Conservation (phyloP, 2,113 vertebrate species). For the Rhea americana region DNA sequence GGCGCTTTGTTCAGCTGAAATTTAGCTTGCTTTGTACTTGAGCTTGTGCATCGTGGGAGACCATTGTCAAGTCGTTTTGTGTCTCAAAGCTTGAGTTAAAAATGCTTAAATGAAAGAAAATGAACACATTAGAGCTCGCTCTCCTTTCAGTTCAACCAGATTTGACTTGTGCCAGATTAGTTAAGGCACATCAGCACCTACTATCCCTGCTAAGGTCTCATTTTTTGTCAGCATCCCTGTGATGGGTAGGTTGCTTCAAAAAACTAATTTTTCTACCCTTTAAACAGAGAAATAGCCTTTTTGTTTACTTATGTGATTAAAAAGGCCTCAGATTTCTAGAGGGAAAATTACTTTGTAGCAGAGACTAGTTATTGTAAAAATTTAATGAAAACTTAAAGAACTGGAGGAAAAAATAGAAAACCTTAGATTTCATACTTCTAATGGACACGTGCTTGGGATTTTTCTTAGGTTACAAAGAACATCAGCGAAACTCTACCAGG, state of each 20-base stretch:
- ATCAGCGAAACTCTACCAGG: background rate
- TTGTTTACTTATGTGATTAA: background rate
- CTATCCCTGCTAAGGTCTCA: background rate
- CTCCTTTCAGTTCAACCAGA: accelerated
- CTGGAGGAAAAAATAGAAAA: background rate
- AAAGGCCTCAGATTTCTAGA: background rate
- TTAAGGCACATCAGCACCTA: background rate
- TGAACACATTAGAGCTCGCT: background rate
- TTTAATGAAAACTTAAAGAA: background rate
- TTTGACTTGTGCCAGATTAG: background rate
- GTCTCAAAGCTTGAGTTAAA: background rate
- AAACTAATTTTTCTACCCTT: background rate
- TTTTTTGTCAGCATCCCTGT: background rate
- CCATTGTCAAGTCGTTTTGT: background rate
- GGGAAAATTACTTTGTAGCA: background rate
- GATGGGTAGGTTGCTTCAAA: background rate
- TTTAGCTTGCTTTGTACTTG: background rate
- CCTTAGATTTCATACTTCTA: background rate
- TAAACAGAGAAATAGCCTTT: background rate
- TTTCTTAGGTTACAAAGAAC: background rate
- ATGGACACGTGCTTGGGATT: background rate
- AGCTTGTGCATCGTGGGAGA: background rate
- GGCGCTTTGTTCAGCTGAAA: background rate
- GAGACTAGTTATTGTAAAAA: background rate
- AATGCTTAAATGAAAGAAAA: background rate